Base-by-base conservation (phyloP, 53 echinoderm and acorn worm species). In the Mesocentrotus franciscanus region DNA sequence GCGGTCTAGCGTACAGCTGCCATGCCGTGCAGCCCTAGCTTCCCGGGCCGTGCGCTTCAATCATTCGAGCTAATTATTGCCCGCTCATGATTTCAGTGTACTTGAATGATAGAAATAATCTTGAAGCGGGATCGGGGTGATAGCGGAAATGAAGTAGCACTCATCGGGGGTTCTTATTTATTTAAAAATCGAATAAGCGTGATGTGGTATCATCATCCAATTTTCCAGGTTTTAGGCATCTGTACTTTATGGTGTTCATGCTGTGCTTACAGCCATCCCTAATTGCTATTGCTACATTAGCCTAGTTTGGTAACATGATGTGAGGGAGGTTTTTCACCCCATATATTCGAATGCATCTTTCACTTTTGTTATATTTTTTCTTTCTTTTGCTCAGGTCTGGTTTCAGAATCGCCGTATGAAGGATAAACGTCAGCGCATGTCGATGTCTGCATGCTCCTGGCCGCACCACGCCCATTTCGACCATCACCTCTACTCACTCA, bases 361-460 rank as follows among this genome's bases (percentile, higher is more conserved):
- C 26, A 91, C 66, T 16, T 15, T 91, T 26, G 10, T 39, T 20
- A 0, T 91, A 30, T 4, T 60, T 93, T 33, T 93, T 93, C 33
- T 93, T 15, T 93, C 61, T 55, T 76, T 18, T 34, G n/a, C 76
- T 13, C 95, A 99, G 99, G 99, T 99, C 60, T 99, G 99, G 99
- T 99, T 99, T 92, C 99, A 99, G 95, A 99, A 99, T 87, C 97
- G 99, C 32, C 97, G 99, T 13, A 99, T 99, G 99, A 99, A 99
- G 71, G 98, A 98, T 81, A 99, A 99, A 62, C 96, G 99, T 35
- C 99, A 99, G 56, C 96, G 99, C 9, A 98, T 99, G 99, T 97
- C 99, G 34, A 95, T 99, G 92, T 97, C 99, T 8, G 97, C 99
- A 9, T 98, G 98, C 79, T 95, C 96, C 57, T 98, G 99, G 99